Base-by-base conservation (phyloP, 1,140 invertebrate species). In the Penaeus vannamei region DNA sequence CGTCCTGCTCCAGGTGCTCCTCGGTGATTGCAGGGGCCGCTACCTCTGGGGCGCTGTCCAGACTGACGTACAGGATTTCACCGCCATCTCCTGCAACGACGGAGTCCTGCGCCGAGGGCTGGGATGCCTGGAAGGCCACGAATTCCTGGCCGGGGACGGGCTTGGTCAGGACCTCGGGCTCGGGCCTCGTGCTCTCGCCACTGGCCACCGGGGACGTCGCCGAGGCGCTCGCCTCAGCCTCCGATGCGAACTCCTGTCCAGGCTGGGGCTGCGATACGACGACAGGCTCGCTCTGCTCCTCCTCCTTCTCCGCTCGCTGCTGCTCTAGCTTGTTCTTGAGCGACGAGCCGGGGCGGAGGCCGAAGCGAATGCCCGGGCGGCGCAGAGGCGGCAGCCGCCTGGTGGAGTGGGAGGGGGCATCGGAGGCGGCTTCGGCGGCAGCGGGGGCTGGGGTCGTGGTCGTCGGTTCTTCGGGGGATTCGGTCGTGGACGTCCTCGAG, bases 91-190 rank as follows among this genome's bases (percentile, higher is more conserved):
- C 86, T 2, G 90, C 85, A 19, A 88, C 60, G 20, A 88, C 86
- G 8, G 76, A 80, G 23, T 88, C 87, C 29, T 85, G 23, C 12
- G 53, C 46, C 12, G 20, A 7, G 8, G 20, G 32, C 22, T 17
- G 59, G 69, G 76, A 85, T 53, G 72, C 86, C 84, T 82, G 86
- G 86, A 90, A 90, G 22, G 86, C 59, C 22, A 88, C 90, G 42
- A 77, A 90, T 36, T 90, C 90, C 62, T 90, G 82, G 1, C 90
- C 90, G 8, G 90, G 86, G 32, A 84, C 72, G 17, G 86, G 86
- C 32, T 80, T 79, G n/a, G 90, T 88, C 14, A 90, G 81, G 46
- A 90, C 66, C 59, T 87, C 82, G 59, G 66, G 80, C 23, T 90
- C 89, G 14, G 59, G 62, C 53, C 29, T 61, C 12, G 66, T 69